Base-by-base conservation (phyloP, 2,797 vertebrate genomes). In the Nannoperca australis region DNA sequence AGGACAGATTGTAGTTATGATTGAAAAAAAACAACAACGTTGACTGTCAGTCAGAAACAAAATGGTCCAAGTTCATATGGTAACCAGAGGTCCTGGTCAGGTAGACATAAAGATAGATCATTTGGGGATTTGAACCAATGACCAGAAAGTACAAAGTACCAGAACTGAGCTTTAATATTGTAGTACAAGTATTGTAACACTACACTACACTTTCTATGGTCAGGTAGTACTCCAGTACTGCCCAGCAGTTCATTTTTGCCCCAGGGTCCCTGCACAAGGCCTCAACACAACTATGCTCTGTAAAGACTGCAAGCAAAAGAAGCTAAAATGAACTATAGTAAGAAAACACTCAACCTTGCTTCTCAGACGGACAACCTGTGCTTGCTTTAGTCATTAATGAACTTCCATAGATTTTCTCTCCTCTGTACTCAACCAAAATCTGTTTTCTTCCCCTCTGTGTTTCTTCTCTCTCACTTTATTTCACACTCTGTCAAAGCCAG, bases 401-500 rank as follows among this genome's bases (percentile, higher is more conserved):
- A 38, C 73, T 11, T 49, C 18, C 9, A 49, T 36, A 36, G 20
- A 2, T 49, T 47, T 54, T 14, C 15, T 54, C 24, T 44, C 12
- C 24, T 64, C 38, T 66, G 17, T 20, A 22, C 24, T 59, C 10
- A 14, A 22, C n/a, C n/a, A 34, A 62, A 67, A 73, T 75, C 27
- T 24, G 40, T 69, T 73, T 70, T 62, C 27, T 13, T 50, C 44
- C 42, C 15, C 10, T 9, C 61, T 42, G 7, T 36, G 30, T 45
- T 40, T 44, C 10, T 60, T 14, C 20, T 62, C 49, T 36, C 54
- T 59, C 20, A 64, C 36, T 71, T 54, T 36, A 56, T 58, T 66
- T 72, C 38, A 62, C 58, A 63, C 18, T 38, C 42, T 20, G 49
- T 68, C 62, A 64, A 47, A 69, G 36, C 14, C 50, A 38, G 42